Evolutionary conservation across 2,113 vertebrate species (phyloP).

Genomic region (Colinus virginianus): DNA sequence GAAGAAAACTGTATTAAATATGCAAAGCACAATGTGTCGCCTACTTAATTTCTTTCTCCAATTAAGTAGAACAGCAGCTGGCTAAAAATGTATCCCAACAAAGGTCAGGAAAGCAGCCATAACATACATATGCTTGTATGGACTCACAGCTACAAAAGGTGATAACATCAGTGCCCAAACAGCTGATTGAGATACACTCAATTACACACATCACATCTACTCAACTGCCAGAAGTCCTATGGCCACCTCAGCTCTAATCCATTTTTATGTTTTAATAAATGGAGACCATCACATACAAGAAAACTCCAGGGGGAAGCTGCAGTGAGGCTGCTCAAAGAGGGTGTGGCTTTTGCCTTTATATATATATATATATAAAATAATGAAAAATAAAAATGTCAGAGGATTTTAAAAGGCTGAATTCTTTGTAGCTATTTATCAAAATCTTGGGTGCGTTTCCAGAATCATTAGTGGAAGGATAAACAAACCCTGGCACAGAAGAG

Average conservation of each 20-base stretch:
- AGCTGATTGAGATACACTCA: background rate
- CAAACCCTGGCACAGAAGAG: background rate
- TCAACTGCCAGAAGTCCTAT: rapidly evolving
- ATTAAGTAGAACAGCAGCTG: background rate
- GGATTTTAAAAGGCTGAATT: background rate
- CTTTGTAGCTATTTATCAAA: background rate
- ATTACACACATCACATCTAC: background rate
- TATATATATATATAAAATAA: background rate
- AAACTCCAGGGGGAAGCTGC: background rate
- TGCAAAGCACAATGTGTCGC: background rate
- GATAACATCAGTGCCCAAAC: background rate
- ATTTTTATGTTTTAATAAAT: background rate
- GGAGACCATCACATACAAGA: rapidly evolving
- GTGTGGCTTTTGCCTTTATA: background rate
- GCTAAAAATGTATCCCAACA: background rate
- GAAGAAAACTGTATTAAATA: background rate
- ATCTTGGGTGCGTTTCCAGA: background rate
- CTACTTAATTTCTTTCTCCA: background rate
- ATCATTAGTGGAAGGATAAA: background rate
- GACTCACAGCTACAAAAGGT: background rate
- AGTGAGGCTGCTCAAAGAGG: background rate
- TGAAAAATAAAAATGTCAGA: background rate
- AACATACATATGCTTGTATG: rapidly evolving
- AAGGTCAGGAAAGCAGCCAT: background rate
- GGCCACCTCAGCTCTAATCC: background rate